phyloP scores from a whole-genome alignment of 2,888 invertebrate species.

The Octonoba sinensis region DNA sequence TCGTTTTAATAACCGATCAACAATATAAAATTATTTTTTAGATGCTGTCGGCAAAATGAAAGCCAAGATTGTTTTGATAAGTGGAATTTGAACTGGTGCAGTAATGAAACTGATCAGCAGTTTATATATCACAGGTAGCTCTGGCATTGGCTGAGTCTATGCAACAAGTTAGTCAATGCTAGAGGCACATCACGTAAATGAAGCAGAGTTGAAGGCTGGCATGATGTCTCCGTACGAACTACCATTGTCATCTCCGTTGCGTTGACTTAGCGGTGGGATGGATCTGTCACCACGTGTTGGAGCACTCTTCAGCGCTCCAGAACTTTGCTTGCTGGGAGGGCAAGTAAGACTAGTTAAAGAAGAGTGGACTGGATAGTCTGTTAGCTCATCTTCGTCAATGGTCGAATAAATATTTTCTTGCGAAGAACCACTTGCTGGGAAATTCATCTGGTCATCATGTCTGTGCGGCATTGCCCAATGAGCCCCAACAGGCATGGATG shows the following conservation, averaged over 20 bases:
- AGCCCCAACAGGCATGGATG: constrained; percentile 10
- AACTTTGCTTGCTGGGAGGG: constrained; percentile 11
- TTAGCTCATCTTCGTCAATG: constrained; percentile 57
- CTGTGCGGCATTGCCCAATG: constrained; percentile 32
- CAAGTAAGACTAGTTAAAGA: constrained; percentile 45
- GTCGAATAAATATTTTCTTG: constrained; percentile 64
- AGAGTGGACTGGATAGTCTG: constrained; percentile 23
- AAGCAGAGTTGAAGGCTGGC: constrained; percentile 54
- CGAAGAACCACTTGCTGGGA: constrained; percentile 30
- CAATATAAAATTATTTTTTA: constrained; percentile 9
- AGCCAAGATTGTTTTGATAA: constrained; percentile 29
- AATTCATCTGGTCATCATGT: constrained; percentile 13
- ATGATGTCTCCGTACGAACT: constrained; percentile 62
- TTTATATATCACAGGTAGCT: constrained; percentile 59
- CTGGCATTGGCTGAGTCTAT: constrained; percentile 38
- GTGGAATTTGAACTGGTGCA: constrained; percentile 43
- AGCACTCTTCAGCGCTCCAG: constrained; percentile 25
- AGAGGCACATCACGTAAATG: constrained; percentile 49
- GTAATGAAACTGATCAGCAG: constrained; percentile 38
- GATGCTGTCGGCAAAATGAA: constrained; percentile 19
- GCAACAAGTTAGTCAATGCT: constrained; percentile 3
- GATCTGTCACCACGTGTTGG: constrained; percentile 24
- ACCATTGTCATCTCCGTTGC: constrained; percentile 44
- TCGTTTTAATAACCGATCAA: not conserved
- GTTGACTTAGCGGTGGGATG: constrained; percentile 54